phyloP scores from a whole-genome alignment of 2,797 vertebrate species.

The Peromyscus attwateri region DNA sequence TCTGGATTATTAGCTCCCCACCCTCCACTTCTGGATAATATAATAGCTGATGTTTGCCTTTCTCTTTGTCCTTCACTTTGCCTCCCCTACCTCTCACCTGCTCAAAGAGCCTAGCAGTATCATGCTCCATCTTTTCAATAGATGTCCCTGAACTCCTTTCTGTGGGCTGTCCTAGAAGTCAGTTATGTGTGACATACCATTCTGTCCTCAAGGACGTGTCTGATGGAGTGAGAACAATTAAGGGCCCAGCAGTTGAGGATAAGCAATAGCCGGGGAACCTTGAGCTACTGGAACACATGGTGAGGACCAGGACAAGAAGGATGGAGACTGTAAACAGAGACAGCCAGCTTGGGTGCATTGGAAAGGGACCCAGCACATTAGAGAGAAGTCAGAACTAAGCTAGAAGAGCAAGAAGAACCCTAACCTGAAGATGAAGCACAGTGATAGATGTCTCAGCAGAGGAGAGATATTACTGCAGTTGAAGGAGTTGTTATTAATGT shows the following conservation, averaged over 20 bases:
- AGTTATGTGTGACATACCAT: not conserved
- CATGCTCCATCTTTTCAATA: not conserved
- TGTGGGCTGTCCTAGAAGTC: not conserved
- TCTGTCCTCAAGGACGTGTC: not conserved
- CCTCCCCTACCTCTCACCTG: not conserved
- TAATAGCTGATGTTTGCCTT: accelerated
- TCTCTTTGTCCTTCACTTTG: not conserved
- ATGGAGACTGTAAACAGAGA: not conserved
- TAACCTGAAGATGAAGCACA: not conserved
- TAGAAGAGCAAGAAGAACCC: not conserved
- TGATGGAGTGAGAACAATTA: not conserved
- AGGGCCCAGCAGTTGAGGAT: not conserved
- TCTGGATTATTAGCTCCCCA: accelerated
- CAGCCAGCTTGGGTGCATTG: no score
- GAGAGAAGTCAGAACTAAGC: not conserved
- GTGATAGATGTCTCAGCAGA: not conserved
- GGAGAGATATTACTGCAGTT: accelerated
- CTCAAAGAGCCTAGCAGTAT: no score
- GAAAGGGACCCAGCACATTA: not conserved
- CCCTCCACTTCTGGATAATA: accelerated
- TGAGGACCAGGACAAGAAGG: not conserved
- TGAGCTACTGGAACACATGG: not conserved
- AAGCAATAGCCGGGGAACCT: not conserved
- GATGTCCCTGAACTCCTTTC: not conserved
- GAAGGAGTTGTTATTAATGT: not conserved